phyloP scores from a whole-genome alignment of 2,888 invertebrate species.

The Coleophora deauratella region DNA sequence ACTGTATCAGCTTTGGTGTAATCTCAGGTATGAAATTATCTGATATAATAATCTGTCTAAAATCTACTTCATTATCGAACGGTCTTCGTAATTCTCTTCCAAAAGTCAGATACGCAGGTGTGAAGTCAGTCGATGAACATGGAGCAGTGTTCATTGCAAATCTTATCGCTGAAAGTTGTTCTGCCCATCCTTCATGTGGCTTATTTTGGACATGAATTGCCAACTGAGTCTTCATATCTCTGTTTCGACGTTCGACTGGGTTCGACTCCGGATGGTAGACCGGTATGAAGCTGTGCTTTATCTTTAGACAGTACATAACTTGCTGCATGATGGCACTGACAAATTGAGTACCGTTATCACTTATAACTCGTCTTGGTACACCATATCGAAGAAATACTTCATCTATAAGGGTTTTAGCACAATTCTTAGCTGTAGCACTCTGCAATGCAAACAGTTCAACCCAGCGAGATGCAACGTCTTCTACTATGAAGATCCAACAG shows the following conservation, averaged over 20 bases:
- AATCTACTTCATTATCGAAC: constrained; percentile 26
- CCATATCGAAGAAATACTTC: constrained; percentile 22
- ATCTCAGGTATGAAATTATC: constrained; percentile 28
- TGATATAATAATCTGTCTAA: constrained; percentile 18
- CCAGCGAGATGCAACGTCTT: constrained; percentile 16
- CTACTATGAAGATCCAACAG: constrained; percentile 17
- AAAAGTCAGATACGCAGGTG: constrained; percentile 31
- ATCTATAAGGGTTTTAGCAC: constrained; percentile 22
- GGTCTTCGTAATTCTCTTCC: constrained; percentile 33
- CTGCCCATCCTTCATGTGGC: constrained; percentile 16
- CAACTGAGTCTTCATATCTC: constrained; percentile 15
- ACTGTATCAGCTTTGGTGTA: constrained; percentile 11
- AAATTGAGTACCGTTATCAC: constrained; percentile 13
- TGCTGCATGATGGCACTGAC: constrained; percentile 15
- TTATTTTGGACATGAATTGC: constrained; percentile 15
- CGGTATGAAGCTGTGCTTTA: constrained; percentile 22
- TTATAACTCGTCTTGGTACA: constrained; percentile 10
- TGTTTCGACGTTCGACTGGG: constrained; percentile 28
- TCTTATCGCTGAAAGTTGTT: constrained; percentile 10
- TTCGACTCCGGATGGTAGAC: constrained; percentile 29
- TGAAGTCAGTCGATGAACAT: constrained; percentile 17
- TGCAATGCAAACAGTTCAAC: constrained; percentile 28
- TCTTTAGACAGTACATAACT: constrained; percentile 18
- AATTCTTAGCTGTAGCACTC: constrained; percentile 24
- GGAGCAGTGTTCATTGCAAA: constrained; percentile 14